These are phyloP conservation scores for Chaenogobius annularis DNA, from an alignment of 2,113 vertebrate genomes.

Conservation along the genomic window DNA sequence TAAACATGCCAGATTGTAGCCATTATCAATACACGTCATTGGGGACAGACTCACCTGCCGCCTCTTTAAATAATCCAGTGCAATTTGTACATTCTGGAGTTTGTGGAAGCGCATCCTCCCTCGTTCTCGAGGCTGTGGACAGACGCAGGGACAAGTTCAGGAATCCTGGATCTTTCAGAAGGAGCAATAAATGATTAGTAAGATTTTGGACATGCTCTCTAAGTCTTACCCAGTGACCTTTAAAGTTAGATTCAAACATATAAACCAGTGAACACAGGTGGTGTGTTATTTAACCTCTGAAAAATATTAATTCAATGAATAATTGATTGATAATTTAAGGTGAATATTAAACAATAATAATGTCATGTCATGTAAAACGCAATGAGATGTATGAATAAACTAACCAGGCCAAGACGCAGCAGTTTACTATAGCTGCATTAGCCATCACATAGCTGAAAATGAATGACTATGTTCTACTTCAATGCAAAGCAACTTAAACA, in stretches of 20 bases:
- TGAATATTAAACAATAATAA: background rate
- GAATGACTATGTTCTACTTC: conserved; percentile 11
- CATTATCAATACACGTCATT: no score
- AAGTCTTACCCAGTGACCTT: conserved; percentile 56
- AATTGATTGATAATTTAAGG: background rate
- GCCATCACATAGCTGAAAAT: conserved; percentile 14
- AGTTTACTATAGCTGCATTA: conserved; percentile 26
- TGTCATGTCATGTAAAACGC: conserved; percentile 26
- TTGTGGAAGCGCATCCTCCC: conserved; percentile 99
- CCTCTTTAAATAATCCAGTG: conserved; percentile 97
- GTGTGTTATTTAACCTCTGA: background rate
- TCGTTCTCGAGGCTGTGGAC: conserved; percentile 93
- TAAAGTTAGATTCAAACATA: conserved; percentile 23
- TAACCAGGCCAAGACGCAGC: conserved; percentile 35
- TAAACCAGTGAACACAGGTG: conserved; percentile 1
- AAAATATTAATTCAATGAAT: background rate
- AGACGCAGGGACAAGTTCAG: conserved; percentile 52
- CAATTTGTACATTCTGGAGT: conserved; percentile 98
- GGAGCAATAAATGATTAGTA: conserved; percentile 34
- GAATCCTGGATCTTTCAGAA: conserved; percentile 20
- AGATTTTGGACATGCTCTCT: conserved; percentile 49
- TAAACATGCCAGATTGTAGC: no score
- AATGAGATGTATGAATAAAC: conserved; percentile 54
- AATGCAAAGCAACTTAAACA: conserved; percentile 19
- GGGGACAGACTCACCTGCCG: conserved; percentile 84